phyloP scores from a whole-genome alignment of 2,888 invertebrate species.

The Eupithecia tripunctaria region DNA sequence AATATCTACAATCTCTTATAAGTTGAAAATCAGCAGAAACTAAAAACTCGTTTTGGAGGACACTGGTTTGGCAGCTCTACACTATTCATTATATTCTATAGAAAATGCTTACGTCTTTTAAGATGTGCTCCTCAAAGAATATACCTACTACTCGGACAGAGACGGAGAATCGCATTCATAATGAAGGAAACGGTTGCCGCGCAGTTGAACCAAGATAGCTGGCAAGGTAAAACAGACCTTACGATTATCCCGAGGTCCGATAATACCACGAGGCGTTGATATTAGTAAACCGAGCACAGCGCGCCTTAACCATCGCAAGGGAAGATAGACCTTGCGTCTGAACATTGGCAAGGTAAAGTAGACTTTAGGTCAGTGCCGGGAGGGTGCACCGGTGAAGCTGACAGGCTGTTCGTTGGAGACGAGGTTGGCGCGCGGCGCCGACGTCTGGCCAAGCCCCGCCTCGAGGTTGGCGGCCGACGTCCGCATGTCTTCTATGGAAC shows the following conservation, averaged over 20 bases:
- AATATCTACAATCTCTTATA: slow-evolving; percentile 21
- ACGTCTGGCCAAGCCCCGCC: slow-evolving; percentile 69
- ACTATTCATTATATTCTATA: slow-evolving; percentile 19
- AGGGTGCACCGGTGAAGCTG: slow-evolving; percentile 88
- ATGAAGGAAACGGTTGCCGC: slow-evolving; percentile 5
- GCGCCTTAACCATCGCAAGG: slow-evolving; percentile 1
- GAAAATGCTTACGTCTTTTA: slow-evolving; percentile 31
- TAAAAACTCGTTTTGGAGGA: slow-evolving; percentile 37
- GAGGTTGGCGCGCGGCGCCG: slow-evolving; percentile 89
- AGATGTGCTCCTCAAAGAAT: slow-evolving; percentile 4
- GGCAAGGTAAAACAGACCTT: slow-evolving; percentile 15
- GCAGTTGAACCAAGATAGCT: neutral
- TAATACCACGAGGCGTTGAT: neutral
- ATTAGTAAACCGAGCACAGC: neutral
- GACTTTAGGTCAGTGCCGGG: slow-evolving; percentile 63
- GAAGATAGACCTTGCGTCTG: neutral
- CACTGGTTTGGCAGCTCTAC: slow-evolving; percentile 35
- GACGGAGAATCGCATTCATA: neutral
- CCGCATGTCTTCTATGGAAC: slow-evolving; percentile 91
- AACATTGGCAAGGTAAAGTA: slow-evolving; percentile 16
- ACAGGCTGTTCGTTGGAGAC: slow-evolving; percentile 93
- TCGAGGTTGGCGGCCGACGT: slow-evolving; percentile 85
- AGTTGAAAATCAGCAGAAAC: slow-evolving; percentile 20
- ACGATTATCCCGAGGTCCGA: neutral
- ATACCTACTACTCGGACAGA: neutral